phyloP scores from a whole-genome alignment of 2,888 invertebrate species.

The Diarsia rubi region DNA sequence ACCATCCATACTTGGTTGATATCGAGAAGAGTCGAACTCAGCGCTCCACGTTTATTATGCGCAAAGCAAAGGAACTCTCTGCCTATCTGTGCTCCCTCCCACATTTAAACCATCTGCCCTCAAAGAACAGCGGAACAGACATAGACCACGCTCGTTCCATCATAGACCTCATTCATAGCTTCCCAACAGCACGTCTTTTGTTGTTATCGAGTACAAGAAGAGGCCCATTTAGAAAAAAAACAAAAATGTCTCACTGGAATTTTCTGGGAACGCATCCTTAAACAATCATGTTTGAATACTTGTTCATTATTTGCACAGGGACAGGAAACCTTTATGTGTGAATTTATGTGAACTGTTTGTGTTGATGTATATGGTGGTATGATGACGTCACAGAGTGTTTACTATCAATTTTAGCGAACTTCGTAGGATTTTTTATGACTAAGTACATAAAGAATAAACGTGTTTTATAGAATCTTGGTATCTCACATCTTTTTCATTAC shows the following conservation, averaged over 20 bases:
- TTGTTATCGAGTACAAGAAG: too few relatives aligned
- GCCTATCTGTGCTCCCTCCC: too few relatives aligned
- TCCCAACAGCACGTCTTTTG: too few relatives aligned
- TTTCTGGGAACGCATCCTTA: not conserved
- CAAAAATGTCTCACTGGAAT: accelerated
- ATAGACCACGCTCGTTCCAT: too few relatives aligned
- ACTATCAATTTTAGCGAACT: constrained; percentile 18
- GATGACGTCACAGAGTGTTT: constrained; percentile 34
- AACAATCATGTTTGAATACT: not conserved
- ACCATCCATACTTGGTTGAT: too few relatives aligned
- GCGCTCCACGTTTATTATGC: too few relatives aligned
- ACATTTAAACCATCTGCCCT: too few relatives aligned
- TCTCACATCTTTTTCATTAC: not conserved
- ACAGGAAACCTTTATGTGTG: constrained; percentile 34
- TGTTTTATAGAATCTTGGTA: not conserved
- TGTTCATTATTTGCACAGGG: constrained; percentile 19
- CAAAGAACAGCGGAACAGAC: too few relatives aligned
- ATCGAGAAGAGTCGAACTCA: too few relatives aligned
- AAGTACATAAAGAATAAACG: not conserved
- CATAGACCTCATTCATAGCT: too few relatives aligned
- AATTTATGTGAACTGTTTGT: constrained; percentile 30
- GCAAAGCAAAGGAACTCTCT: too few relatives aligned
- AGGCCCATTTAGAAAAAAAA: too few relatives aligned
- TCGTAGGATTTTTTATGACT: constrained; percentile 3
- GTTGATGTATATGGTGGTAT: not conserved